Evolutionary conservation across 2,888 invertebrate species (phyloP), one percentile per base, ranked within the genome.

Genomic region (Lepidochrysops patricia): DNA sequence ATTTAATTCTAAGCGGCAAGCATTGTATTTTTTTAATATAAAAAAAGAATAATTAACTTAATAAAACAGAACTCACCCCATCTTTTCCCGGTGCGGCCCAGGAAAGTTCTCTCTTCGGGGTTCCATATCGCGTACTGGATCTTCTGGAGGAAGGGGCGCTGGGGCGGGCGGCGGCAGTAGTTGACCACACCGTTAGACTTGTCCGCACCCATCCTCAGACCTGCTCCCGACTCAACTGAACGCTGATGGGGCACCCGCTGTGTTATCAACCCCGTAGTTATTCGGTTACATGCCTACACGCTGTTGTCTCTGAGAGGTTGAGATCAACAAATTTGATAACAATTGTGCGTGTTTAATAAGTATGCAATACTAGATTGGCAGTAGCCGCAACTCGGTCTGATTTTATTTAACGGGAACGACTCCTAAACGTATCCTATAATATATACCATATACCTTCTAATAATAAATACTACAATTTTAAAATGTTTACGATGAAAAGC

Each of bases 1-100:
- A n/a, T n/a, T n/a, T n/a, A n/a, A n/a, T n/a, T n/a, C n/a, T n/a
- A n/a, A n/a, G n/a, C n/a, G n/a, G n/a, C n/a, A n/a, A n/a, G n/a
- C n/a, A n/a, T n/a, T n/a, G n/a, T n/a, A n/a, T n/a, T n/a, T n/a
- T n/a, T n/a, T n/a, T n/a, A n/a, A n/a, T n/a, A n/a, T n/a, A n/a
- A n/a, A n/a, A n/a, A n/a, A n/a, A n/a, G n/a, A n/a, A n/a, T n/a
- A n/a, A n/a, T n/a, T n/a, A n/a, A n/a, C n/a, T n/a, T n/a, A n/a
- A n/a, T n/a, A n/a, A n/a, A n/a, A n/a, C n/a, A 34, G 2, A 34
- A 4, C 92, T 92, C 81, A 94, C 94, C 93, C 94, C 94, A 94
- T 77, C 92, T 86, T 63, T 82, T 78, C 15, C 88, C 84, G 52
- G 92, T 91, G 57, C 93, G 85, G 2, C 93, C 93, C 63, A 93